A percentile compares a stretch with the other conserved stretches of the same genome.
Evolutionary conservation across 2,113 vertebrate genomes (phyloP).

Genomic region (Spea bombifrons): DNA sequence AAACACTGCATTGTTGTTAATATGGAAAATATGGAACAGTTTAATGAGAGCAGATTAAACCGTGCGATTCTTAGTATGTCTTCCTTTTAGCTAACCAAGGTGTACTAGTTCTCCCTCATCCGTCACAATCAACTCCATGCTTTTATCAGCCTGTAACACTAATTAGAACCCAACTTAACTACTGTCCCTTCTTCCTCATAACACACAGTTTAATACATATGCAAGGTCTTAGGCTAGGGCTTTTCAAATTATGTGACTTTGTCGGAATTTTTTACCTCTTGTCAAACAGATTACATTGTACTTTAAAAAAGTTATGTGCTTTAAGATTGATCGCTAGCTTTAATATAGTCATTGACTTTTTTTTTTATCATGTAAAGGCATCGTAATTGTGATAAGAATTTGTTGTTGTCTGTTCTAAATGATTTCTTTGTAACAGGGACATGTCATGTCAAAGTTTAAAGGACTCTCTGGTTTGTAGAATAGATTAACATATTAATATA

Average conservation of each 20-base stretch:
- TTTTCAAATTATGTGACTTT: constrained; percentile 42
- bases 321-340: not conserved
- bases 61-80: constrained; percentile 2
- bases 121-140: not conserved
- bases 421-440: too few species aligned
- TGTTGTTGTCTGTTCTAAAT: too few species aligned
- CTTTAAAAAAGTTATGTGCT: constrained; percentile 1
- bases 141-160: constrained; percentile 5
- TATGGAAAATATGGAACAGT: not conserved
- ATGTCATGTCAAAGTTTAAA: too few species aligned
- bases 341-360: too few species aligned
- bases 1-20: not conserved
- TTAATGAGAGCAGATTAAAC: not conserved
- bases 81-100: constrained; percentile 24
- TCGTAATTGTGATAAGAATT: too few species aligned
- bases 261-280: constrained; percentile 18
- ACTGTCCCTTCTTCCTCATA: not conserved
- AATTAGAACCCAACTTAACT: not conserved
- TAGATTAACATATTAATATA: too few species aligned
- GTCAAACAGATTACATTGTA: constrained; percentile 15
- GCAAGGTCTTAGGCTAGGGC: not conserved
- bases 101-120: constrained; percentile 21
- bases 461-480: too few species aligned
- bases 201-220: not conserved
- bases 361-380: too few species aligned